Conservation (phyloP, 1,140 invertebrate genomes). For the Ceratina japonica region DNA sequence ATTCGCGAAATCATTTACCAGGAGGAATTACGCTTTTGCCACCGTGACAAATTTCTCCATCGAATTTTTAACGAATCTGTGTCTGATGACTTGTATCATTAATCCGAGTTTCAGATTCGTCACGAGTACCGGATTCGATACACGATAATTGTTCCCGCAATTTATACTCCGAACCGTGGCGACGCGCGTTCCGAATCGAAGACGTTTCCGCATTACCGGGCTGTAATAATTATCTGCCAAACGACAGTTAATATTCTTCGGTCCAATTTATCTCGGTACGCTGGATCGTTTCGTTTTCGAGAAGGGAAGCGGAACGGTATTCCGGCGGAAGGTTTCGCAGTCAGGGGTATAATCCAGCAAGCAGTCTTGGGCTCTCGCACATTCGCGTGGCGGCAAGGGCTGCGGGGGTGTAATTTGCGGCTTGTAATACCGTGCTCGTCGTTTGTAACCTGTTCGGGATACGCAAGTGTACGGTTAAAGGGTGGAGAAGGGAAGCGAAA, state of each 20-base stretch:
- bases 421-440: slow-evolving; percentile 66
- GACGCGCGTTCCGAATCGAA: neutral
- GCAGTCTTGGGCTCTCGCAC: slow-evolving; percentile 45
- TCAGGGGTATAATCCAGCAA: slow-evolving; percentile 54
- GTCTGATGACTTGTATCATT: neutral
- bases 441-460: slow-evolving; percentile 67
- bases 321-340: slow-evolving; percentile 32
- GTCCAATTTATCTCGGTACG: slow-evolving; percentile 30
- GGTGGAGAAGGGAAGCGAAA: slow-evolving; percentile 18
- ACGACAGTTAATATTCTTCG: slow-evolving; percentile 40
- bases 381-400: slow-evolving; percentile 51
- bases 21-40: slow-evolving; percentile 4
- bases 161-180: neutral
- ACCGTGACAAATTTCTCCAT: neutral
- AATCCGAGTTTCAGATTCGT: neutral
- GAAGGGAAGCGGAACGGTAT: slow-evolving; percentile 11
- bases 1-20: neutral
- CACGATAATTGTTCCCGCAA: neutral
- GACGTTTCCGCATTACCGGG: slow-evolving; percentile 18
- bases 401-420: slow-evolving; percentile 63
- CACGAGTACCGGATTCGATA: neutral
- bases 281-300: slow-evolving; percentile 27
- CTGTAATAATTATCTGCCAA: slow-evolving; percentile 40
- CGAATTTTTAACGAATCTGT: neutral
- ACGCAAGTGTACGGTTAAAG: slow-evolving; percentile 59